phyloP scores from a whole-genome alignment of 2,113 vertebrate species.

The Eclectus roratus region DNA sequence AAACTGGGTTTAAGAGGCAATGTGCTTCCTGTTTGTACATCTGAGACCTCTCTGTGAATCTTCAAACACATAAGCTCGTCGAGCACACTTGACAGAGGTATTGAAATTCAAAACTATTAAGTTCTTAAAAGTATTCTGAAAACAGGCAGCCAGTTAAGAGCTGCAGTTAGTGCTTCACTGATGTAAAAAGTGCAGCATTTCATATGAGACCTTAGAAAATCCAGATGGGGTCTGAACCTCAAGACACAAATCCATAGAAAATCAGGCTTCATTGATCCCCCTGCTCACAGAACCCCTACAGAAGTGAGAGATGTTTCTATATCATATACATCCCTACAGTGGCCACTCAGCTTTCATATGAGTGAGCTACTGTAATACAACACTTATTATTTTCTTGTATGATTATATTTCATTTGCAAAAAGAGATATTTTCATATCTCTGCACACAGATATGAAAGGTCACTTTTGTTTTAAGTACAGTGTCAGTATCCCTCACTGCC shows the following conservation, averaged over 20 bases:
- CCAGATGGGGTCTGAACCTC: neutral
- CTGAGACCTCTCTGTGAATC: neutral
- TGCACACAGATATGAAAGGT: neutral
- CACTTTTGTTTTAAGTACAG: neutral
- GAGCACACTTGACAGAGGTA: neutral
- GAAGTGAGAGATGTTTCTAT: neutral
- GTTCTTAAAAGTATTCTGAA: neutral
- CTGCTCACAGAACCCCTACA: neutral
- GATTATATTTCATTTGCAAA: neutral
- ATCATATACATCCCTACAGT: neutral
- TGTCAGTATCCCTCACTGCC: neutral
- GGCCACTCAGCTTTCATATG: neutral
- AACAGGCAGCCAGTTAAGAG: neutral
- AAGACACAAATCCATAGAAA: constrained; percentile 37
- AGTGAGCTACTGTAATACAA: neutral
- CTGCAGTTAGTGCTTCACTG: neutral
- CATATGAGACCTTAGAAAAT: neutral
- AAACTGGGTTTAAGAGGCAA: too few species aligned
- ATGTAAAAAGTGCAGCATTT: constrained; percentile 5
- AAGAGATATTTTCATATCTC: neutral
- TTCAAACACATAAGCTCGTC: neutral
- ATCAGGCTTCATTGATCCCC: constrained; percentile 19
- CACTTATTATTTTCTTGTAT: neutral
- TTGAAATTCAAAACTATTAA: constrained; percentile 2
- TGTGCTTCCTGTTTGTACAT: neutral